Evolutionary conservation across 2,888 invertebrate genomes (phyloP), one percentile per base, ranked within the genome.

Genomic region (Nebria brevicollis): DNA sequence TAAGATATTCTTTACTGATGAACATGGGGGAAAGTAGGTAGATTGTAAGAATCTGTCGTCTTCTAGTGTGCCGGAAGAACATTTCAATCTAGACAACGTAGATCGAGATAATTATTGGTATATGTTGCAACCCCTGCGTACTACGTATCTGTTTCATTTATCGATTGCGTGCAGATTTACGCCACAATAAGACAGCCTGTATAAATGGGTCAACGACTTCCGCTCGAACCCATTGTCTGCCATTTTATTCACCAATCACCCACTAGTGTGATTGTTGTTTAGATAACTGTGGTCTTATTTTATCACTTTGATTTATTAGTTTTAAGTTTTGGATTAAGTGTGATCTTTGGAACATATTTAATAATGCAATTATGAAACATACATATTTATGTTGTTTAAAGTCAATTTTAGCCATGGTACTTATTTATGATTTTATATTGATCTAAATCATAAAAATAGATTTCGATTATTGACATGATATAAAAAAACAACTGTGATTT

Each of bases 181-280:
- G 54, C 54, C 54, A 54, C 54, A 54, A 54, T 54, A 54, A 54
- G 8, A 54, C 34, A 54, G 54, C 54, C 54, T 11, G 54, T 54
- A 54, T 8, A 54, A 54, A 54, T 70, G 70, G 70, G 70, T 70
- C 70, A 70, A 70, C 70, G 70, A 70, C 70, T 70, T 70, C 70
- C 70, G 70, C 13, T 70, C 70, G 8, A 20, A 20, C 34, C 70
- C 11, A 34, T 11, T 34, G 34, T 70, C 25, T 70, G 26, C 26
- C 25, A 34, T 70, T 13, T 70, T 66, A 66, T 66, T 34, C 34
- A 34, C 34, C 34, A 34, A 34, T 34, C 34, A 34, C 34, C 34
- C 34, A 34, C 34, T 54, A 11, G 54, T 54, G 54, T 54, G 54
- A 54, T 54, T 54, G 54, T 3, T 54, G 54, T 54, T 54, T 54